A percentile compares a stretch with the other conserved stretches of the same genome.
Conservation (phyloP, 2,113 vertebrate genomes). For the Cnemophilus loriae region DNA sequence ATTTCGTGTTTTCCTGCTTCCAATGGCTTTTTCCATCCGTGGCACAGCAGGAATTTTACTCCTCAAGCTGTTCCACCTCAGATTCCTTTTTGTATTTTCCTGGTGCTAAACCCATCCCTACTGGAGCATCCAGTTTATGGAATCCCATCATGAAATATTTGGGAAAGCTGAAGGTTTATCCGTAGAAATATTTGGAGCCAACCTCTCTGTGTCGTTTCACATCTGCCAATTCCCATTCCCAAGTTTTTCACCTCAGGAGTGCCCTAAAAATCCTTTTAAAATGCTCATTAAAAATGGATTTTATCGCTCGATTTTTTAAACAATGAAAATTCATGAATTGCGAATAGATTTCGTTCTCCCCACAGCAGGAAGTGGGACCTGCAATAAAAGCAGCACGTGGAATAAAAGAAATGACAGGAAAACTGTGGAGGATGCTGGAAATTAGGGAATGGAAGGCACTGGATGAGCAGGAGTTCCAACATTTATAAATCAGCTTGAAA, state of each 20-base stretch:
- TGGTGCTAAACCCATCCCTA: neutral
- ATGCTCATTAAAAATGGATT: conserved; percentile 46
- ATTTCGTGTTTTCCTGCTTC: neutral
- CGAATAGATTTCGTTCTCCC: neutral
- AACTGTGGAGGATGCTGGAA: neutral
- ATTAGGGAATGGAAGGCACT: neutral
- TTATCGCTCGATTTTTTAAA: neutral
- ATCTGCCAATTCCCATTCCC: neutral
- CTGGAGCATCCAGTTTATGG: neutral
- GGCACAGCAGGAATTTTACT: neutral
- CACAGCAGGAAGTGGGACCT: neutral
- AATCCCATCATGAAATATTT: neutral
- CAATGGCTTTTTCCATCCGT: neutral
- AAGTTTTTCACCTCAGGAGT: neutral
- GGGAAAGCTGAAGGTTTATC: neutral
- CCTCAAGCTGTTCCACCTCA: conserved; percentile 17
- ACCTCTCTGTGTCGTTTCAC: neutral
- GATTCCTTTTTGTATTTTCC: neutral
- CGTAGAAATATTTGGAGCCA: conserved; percentile 31
- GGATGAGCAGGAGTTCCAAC: neutral
- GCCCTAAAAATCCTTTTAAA: neutral
- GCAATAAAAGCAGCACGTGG: neutral
- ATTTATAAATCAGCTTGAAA: neutral
- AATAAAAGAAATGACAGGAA: neutral
- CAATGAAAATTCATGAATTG: neutral